These are phyloP conservation scores for Cephus nigrinus DNA, from an alignment of 2,888 invertebrate species.

Conservation along the genomic window DNA sequence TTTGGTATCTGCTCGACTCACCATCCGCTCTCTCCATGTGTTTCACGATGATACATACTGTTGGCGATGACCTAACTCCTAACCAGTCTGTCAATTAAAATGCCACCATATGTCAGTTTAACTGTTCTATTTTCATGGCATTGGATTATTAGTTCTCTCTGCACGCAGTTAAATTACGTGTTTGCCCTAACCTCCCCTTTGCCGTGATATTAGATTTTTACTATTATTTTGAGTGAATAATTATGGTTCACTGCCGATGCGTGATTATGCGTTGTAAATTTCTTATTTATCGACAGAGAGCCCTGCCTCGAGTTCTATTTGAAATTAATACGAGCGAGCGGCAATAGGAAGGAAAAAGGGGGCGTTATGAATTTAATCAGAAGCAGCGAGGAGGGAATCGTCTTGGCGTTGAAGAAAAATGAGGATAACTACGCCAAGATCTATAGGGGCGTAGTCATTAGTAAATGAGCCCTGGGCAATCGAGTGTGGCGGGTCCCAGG, in stretches of 20 bases:
- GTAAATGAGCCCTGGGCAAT: slow-evolving; percentile 57
- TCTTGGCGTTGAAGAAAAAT: neutral
- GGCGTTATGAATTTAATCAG: neutral
- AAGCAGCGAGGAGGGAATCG: neutral
- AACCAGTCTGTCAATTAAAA: slow-evolving; percentile 61
- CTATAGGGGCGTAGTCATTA: slow-evolving; percentile 56
- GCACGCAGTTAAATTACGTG: neutral
- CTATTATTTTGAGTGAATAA: neutral
- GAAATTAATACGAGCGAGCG: neutral
- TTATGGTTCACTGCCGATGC: neutral
- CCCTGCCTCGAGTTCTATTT: neutral
- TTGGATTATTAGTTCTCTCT: neutral
- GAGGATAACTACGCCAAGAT: neutral
- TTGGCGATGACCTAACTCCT: slow-evolving; percentile 56
- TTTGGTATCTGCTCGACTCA: slow-evolving; percentile 29
- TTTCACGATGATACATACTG: slow-evolving; percentile 37
- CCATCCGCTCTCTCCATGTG: slow-evolving; percentile 36
- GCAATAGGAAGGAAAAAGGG: neutral
- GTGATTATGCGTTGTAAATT: neutral
- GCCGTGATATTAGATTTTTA: neutral
- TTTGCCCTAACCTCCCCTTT: neutral
- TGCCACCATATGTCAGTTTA: slow-evolving; percentile 54
- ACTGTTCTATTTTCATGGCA: slow-evolving; percentile 18
- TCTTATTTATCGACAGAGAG: neutral
- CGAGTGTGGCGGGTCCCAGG: slow-evolving; percentile 54